These are phyloP conservation scores for Drosophila affinis DNA, from an alignment of 2,888 invertebrate genomes.

Conservation along the genomic window DNA sequence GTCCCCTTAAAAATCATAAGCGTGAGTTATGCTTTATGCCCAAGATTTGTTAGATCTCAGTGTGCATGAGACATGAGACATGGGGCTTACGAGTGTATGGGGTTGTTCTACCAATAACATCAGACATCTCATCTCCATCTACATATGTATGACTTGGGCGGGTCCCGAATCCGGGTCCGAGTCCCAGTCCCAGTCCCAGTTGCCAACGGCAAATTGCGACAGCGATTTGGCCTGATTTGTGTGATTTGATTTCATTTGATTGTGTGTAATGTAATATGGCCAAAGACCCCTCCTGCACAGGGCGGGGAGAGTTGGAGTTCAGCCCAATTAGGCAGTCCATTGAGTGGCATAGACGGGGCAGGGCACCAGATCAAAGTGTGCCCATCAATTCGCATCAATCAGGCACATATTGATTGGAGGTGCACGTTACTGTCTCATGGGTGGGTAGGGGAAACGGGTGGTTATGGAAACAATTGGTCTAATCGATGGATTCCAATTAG, in stretches of 20 bases:
- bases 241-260: conserved; percentile 72
- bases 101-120: conserved; percentile 21
- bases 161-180: conserved; percentile 24
- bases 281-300: neutral
- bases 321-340: conserved; percentile 15
- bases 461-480: no score
- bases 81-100: neutral
- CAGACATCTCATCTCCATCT: neutral
- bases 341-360: conserved; percentile 4
- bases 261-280: conserved; percentile 55
- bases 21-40: conserved; percentile 70
- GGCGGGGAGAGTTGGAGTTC: neutral
- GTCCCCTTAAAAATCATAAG: conserved; percentile 79
- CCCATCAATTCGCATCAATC: conserved; percentile 6
- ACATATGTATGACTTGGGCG: conserved; percentile 21
- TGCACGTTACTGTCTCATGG: neutral
- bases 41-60: conserved; percentile 11
- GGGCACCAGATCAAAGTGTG: neutral
- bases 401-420: conserved; percentile 13
- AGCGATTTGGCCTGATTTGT: conserved; percentile 73
- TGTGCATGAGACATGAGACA: neutral
- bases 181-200: neutral
- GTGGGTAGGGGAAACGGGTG: neutral
- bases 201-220: conserved; percentile 65
- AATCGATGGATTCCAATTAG: no score